phyloP scores from a whole-genome alignment of 2,888 invertebrate species.

The Zaprionus lineosus region DNA sequence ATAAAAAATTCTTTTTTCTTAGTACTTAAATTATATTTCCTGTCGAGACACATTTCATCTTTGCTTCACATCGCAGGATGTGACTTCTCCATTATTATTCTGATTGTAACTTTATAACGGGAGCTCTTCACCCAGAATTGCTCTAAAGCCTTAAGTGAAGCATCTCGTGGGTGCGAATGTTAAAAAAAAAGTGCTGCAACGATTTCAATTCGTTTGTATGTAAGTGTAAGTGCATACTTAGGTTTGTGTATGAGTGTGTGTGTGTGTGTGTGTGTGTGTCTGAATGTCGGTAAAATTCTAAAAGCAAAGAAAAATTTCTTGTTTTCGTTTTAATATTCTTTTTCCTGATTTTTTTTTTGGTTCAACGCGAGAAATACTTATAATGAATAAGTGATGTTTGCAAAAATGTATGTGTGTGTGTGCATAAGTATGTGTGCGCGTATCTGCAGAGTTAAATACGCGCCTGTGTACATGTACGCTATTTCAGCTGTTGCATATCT shows the following conservation, averaged over 20 bases:
- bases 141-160: constrained; percentile 55
- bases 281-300: constrained; percentile 31
- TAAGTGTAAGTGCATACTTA: neutral
- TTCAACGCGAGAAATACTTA: constrained; percentile 58
- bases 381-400: constrained; percentile 66
- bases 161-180: constrained; percentile 39
- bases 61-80: no score
- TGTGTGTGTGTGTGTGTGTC: constrained; percentile 25
- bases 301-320: no score
- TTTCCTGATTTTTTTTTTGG: constrained; percentile 8
- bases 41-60: no score
- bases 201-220: constrained; percentile 29
- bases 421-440: no score
- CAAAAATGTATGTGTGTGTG: no score
- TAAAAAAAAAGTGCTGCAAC: constrained; percentile 39
- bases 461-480: constrained; percentile 17
- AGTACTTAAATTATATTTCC: no score
- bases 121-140: no score
- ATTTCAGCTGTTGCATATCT: constrained; percentile 60
- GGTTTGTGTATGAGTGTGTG: constrained; percentile 6
- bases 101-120: constrained; percentile 37
- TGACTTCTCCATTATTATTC: no score
- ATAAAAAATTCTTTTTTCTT: no score
- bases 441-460: constrained; percentile 11
- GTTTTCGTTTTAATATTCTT: constrained; percentile 1